phyloP scores from a whole-genome alignment of 2,888 invertebrate genomes.

The Agrilus cyanescens region DNA sequence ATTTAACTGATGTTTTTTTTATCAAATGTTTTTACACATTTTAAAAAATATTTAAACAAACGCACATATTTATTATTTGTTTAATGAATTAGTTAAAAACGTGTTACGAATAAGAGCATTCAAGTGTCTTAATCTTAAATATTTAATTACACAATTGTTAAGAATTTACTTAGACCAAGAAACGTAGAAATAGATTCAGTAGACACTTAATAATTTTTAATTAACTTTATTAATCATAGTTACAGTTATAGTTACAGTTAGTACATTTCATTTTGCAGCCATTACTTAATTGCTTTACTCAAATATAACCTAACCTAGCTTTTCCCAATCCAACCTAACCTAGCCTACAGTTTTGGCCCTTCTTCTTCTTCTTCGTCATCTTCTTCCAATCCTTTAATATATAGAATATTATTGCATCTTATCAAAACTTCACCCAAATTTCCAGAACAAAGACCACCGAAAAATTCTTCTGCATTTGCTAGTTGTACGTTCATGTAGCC shows the following conservation, averaged over 20 bases:
- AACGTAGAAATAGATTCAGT: background rate
- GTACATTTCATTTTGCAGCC: too few species aligned
- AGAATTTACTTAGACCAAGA: background rate
- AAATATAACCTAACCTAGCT: too few species aligned
- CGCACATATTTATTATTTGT: too few species aligned
- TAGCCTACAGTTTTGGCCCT: too few species aligned
- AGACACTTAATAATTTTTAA: too few species aligned
- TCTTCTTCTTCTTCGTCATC: constrained; percentile 97
- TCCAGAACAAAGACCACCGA: constrained; percentile 79
- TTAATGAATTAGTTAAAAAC: background rate
- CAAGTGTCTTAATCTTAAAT: background rate
- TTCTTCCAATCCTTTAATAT: constrained; percentile 89
- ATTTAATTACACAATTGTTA: background rate
- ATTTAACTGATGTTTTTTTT: background rate
- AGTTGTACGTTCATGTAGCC: constrained; percentile 98
- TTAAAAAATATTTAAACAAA: too few species aligned
- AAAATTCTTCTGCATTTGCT: constrained; percentile 95
- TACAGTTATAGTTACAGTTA: too few species aligned
- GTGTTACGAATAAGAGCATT: background rate
- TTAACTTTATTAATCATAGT: too few species aligned
- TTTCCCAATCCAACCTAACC: too few species aligned
- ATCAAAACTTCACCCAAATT: constrained; percentile 95
- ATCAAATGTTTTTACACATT: too few species aligned
- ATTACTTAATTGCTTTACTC: too few species aligned
- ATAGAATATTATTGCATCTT: constrained; percentile 93